phyloP scores from a whole-genome alignment of 2,113 vertebrate species.

The Bufo bufo region DNA sequence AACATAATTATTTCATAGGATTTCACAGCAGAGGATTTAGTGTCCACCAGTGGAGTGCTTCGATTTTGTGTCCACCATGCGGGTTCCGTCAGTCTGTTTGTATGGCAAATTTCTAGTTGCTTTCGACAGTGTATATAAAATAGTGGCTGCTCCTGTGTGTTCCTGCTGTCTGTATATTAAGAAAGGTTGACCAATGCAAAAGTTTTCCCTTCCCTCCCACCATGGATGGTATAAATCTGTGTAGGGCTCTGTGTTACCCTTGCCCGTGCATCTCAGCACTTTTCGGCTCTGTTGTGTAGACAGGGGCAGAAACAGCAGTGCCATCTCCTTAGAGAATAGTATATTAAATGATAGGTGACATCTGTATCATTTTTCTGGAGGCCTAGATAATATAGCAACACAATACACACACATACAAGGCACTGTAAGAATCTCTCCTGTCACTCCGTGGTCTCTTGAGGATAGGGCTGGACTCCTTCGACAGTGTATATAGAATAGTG shows the following conservation, averaged over 20 bases:
- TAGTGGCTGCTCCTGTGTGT: not conserved
- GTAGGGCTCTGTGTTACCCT: not conserved
- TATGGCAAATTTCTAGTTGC: not conserved
- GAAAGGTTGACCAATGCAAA: too few species aligned
- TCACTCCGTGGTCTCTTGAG: too few species aligned
- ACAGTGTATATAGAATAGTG: too few species aligned
- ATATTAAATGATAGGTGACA: not conserved
- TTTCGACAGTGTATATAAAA: not conserved
- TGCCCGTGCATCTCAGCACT: too few species aligned
- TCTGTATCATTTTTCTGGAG: not conserved
- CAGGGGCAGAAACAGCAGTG: not conserved
- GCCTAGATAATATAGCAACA: not conserved
- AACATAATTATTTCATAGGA: not conserved
- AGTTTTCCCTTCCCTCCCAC: not conserved
- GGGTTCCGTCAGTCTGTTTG: not conserved
- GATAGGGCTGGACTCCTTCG: too few species aligned
- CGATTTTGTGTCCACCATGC: not conserved
- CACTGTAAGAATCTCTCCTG: too few species aligned
- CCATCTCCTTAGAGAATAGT: not conserved
- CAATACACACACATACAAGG: too few species aligned
- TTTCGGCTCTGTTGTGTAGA: not conserved
- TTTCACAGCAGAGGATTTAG: not conserved
- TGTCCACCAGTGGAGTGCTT: too few species aligned
- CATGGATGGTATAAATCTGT: not conserved
- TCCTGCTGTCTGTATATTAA: not conserved